Conservation (phyloP, 1,140 invertebrate genomes). For the Brevipalpus yothersi region DNA sequence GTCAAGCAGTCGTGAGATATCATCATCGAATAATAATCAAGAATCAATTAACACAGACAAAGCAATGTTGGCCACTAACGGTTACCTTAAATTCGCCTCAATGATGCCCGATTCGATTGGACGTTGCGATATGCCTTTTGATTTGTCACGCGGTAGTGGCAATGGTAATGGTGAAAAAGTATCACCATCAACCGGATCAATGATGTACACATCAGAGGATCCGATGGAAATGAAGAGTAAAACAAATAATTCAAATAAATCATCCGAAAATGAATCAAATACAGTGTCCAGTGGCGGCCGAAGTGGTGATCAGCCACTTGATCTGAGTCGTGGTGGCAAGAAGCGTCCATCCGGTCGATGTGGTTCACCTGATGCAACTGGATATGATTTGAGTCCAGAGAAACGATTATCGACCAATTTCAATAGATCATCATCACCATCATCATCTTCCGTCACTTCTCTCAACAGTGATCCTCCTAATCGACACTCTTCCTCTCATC, state of each 20-base stretch:
- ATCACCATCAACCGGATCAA: too few species aligned
- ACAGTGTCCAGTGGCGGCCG: neutral
- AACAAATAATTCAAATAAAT: neutral
- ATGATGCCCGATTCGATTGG: neutral
- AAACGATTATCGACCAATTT: neutral
- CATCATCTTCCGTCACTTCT: neutral
- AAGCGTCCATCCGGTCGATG: too few species aligned
- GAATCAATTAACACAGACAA: slow-evolving; percentile 14
- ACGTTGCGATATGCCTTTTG: neutral
- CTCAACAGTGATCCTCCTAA: neutral
- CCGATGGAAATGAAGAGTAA: too few species aligned
- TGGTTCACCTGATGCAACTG: neutral
- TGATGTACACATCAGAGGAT: too few species aligned
- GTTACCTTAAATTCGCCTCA: neutral
- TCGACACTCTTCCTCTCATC: neutral
- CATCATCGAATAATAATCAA: slow-evolving; percentile 6
- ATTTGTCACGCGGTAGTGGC: neutral
- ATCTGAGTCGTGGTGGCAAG: too few species aligned
- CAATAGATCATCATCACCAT: neutral
- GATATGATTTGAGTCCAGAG: neutral
- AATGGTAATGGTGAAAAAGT: neutral
- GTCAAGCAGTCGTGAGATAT: neutral
- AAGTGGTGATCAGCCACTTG: neutral
- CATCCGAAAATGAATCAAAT: neutral
- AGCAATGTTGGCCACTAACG: slow-evolving; percentile 1